Evolutionary conservation across 2,113 vertebrate genomes (phyloP), one percentile per base, ranked within the genome.

Genomic region (Epinephelus moara): DNA sequence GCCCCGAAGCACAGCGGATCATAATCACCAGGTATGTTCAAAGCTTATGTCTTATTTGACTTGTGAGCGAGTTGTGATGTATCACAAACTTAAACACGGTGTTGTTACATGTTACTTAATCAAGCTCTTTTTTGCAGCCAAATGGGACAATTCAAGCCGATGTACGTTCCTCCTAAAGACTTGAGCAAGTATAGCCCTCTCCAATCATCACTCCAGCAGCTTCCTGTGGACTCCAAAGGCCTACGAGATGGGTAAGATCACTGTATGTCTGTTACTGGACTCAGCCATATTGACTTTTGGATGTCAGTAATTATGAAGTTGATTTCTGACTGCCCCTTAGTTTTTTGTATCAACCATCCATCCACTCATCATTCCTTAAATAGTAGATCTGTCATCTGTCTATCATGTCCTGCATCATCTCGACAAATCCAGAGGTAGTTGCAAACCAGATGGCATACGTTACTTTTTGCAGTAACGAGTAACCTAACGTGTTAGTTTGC

Each of bases 131-230:
- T 27, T 78, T 90, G 68, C 75, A 97, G 96, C 62, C 81, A 80
- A 63, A 76, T 82, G 0, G 70, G 82, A 75, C 83, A 83, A 70
- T 70, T 85, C 80, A 98, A 96, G 60, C 97, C 97, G 0, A 89
- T 69, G 12, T 97, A 97, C 1, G 64, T 99, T 70, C 93, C 96
- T 0, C 98, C 97, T 0, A 95, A 91, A 49, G 96, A 97, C 40
- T 91, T 98, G 59, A 6, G 42, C 56, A 96, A 97, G 83, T 96
- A 95, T 91, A 97, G 95, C 4, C 97, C 97, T 9, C 96, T 96
- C 80, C 94, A 95, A 49, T 91, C 90, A 6, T 95, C 94, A 17
- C 78, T 94, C 33, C 97, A 97, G 53, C 96, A 97, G 30, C 92
- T 97, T 87, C 94, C 89, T 37, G 91, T 89, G 72, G 93, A 97